phyloP scores from a whole-genome alignment of 2,888 invertebrate species.

The Dascillus cervinus region DNA sequence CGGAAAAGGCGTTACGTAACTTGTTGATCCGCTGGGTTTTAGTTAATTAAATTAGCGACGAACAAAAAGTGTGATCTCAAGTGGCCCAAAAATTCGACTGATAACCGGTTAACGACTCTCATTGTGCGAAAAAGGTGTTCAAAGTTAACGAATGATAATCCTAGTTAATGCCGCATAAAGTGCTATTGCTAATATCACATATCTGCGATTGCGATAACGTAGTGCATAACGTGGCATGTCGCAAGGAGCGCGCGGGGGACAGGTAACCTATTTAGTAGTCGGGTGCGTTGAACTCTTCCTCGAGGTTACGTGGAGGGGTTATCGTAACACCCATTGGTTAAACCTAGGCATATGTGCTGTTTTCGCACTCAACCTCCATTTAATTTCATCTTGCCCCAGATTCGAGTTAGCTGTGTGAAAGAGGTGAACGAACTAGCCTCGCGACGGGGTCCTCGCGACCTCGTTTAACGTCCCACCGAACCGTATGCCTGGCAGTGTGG shows the following conservation, averaged over 20 bases:
- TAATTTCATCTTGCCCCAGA: slow-evolving; percentile 60
- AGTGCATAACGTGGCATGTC: slow-evolving; percentile 23
- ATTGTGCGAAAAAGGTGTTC: no score
- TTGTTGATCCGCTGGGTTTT: background rate
- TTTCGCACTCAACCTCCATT: slow-evolving; percentile 44
- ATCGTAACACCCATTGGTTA: slow-evolving; percentile 29
- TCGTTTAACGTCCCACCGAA: slow-evolving; percentile 32
- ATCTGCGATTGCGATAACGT: slow-evolving; percentile 14
- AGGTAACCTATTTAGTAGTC: slow-evolving; percentile 42
- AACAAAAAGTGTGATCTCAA: no score
- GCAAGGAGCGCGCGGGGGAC: slow-evolving; percentile 28
- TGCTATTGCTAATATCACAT: slow-evolving; percentile 6
- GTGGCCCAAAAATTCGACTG: no score
- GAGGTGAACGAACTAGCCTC: slow-evolving; percentile 57
- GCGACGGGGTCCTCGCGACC: slow-evolving; percentile 40
- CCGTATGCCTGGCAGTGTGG: slow-evolving; percentile 26
- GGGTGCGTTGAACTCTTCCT: slow-evolving; percentile 40
- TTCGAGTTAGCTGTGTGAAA: slow-evolving; percentile 42
- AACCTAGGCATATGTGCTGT: slow-evolving; percentile 38
- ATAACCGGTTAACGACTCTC: no score
- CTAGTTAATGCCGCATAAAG: no score
- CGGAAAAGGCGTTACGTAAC: no score
- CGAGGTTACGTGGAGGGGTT: slow-evolving; percentile 33
- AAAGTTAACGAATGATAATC: no score
- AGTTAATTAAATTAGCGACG: background rate